A percentile compares a stretch with the other conserved stretches of the same genome.
Evolutionary conservation across 2,113 vertebrate species (phyloP).

Genomic region (Pao palembangensis): DNA sequence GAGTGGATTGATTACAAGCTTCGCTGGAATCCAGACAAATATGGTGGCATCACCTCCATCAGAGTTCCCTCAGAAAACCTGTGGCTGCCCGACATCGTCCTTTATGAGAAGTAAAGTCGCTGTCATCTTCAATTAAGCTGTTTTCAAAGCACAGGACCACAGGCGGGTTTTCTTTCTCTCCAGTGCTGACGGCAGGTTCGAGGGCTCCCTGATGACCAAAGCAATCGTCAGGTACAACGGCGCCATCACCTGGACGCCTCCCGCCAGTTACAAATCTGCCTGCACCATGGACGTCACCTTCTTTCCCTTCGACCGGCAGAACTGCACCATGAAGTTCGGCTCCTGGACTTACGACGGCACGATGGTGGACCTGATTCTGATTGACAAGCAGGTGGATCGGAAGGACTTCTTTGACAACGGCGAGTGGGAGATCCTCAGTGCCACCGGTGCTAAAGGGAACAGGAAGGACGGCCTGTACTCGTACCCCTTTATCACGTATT

Average conservation of each 20-base stretch:
- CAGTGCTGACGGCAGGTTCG: conserved; percentile 94
- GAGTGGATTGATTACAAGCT: conserved; percentile 93
- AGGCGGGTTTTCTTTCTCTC: conserved; percentile 3
- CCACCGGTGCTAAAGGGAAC: conserved; percentile 86
- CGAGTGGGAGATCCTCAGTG: conserved; percentile 93
- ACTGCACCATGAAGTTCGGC: conserved; percentile 98
- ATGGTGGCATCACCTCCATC: conserved; percentile 87
- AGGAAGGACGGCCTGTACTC: conserved; percentile 82
- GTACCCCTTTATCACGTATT: conserved; percentile 90
- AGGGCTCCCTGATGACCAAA: conserved; percentile 96
- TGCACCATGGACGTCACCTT: conserved; percentile 96
- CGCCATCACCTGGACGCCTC: conserved; percentile 87
- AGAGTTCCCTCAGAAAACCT: conserved; percentile 92
- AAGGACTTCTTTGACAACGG: conserved; percentile 97
- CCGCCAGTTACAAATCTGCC: conserved; percentile 93
- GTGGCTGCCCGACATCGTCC: conserved; percentile 95
- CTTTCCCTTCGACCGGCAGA: conserved; percentile 96
- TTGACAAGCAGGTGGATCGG: conserved; percentile 89
- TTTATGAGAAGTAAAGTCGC: conserved; percentile 89
- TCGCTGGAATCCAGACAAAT: conserved; percentile 90
- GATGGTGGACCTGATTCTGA: conserved; percentile 90
- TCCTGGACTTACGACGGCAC: conserved; percentile 95
- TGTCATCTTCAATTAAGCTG: not conserved
- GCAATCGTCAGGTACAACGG: conserved; percentile 86
- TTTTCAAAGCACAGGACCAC: not conserved